Evolutionary conservation across 2,113 vertebrate genomes (phyloP).

Genomic region (Spea bombifrons): DNA sequence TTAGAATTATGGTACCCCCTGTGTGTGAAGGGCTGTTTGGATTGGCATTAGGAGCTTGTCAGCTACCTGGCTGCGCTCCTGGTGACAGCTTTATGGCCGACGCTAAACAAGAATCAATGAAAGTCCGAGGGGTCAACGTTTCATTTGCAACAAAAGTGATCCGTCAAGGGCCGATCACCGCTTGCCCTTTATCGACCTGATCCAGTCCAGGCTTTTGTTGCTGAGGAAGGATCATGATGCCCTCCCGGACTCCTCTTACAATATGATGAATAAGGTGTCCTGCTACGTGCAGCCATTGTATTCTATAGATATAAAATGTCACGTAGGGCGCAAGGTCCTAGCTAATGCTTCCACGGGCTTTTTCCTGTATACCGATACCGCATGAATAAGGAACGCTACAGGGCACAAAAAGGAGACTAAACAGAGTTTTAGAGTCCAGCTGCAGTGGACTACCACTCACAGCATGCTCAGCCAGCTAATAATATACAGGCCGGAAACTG

Average conservation of each 20-base stretch:
- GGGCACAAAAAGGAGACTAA: too few relatives aligned
- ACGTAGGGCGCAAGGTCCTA: not conserved
- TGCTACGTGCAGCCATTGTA: not conserved
- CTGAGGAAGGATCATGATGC: not conserved
- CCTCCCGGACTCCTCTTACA: not conserved
- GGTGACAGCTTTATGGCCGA: constrained; percentile 72
- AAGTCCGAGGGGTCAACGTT: constrained; percentile 73
- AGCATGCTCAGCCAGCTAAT: too few relatives aligned
- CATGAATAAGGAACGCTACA: too few relatives aligned
- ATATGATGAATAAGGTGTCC: not conserved
- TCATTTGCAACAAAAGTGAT: constrained; percentile 81
- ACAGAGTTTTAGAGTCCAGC: too few relatives aligned
- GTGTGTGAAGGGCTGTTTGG: constrained; percentile 49
- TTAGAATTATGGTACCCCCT: too few relatives aligned
- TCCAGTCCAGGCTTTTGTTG: constrained; percentile 19
- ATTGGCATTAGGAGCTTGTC: constrained; percentile 49
- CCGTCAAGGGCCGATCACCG: constrained; percentile 72
- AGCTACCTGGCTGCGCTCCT: constrained; percentile 63
- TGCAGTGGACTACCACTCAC: too few relatives aligned
- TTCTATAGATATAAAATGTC: not conserved
- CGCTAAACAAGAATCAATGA: constrained; percentile 76
- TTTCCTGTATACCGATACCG: not conserved
- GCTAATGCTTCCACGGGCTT: not conserved
- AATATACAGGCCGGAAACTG: too few relatives aligned
- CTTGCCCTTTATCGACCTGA: constrained; percentile 70